A percentile compares a stretch with the other conserved stretches of the same genome.
These are phyloP conservation scores for Lipophrys pholis DNA, from an alignment of 2,113 vertebrate species.

Conservation along the genomic window DNA sequence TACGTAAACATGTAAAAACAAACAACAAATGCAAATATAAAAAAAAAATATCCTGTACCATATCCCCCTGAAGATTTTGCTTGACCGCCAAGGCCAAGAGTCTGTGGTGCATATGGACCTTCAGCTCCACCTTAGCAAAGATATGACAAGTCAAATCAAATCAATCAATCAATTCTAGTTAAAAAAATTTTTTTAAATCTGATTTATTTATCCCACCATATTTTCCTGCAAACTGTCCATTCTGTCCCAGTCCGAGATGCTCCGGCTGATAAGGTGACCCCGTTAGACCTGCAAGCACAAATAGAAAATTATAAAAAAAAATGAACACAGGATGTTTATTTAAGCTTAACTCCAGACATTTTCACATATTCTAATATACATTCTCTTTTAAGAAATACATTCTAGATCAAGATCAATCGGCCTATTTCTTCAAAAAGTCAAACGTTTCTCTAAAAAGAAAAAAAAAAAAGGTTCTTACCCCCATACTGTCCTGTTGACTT, in stretches of 20 bases:
- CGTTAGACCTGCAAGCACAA: constrained; percentile 32
- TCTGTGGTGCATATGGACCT: constrained; percentile 51
- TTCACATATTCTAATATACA: no score
- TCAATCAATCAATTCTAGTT: not conserved
- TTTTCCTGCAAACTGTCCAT: constrained; percentile 31
- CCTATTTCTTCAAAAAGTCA: no score
- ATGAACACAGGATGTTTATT: not conserved
- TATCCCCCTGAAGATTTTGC: constrained; percentile 64
- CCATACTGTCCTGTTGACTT: not conserved
- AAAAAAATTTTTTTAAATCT: no score
- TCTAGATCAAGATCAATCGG: no score
- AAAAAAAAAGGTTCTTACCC: no score
- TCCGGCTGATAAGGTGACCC: constrained; percentile 54
- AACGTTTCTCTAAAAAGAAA: no score
- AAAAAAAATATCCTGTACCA: constrained; percentile 27
- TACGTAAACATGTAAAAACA: not conserved
- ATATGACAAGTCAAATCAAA: constrained; percentile 7
- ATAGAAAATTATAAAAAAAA: not conserved
- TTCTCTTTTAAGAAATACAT: no score
- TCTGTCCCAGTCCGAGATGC: constrained; percentile 30
- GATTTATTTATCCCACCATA: constrained; percentile 56
- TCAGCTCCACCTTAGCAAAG: constrained; percentile 48
- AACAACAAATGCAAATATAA: not conserved
- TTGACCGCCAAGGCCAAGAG: constrained; percentile 41
- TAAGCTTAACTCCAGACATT: no score